These are phyloP conservation scores for Microcebus lehilahytsara DNA, from an alignment of 2,113 vertebrate species.

Conservation along the genomic window DNA sequence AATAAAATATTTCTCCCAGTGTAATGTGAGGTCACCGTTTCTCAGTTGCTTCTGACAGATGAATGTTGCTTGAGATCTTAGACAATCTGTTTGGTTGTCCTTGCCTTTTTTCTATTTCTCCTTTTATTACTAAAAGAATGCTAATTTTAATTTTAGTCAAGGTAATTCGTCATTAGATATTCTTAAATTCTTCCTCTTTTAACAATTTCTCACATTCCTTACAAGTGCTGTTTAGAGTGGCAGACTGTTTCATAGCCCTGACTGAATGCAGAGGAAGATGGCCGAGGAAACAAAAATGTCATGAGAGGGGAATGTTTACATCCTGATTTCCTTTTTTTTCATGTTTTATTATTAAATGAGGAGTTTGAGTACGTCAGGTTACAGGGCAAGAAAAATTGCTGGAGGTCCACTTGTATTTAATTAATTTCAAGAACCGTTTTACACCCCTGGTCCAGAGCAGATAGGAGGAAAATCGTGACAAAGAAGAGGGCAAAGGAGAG, in stretches of 20 bases:
- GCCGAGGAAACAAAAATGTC: not conserved
- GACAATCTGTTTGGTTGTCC: not conserved
- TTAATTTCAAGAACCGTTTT: not conserved
- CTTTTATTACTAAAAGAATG: not conserved
- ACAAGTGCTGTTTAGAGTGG: conserved; percentile 50
- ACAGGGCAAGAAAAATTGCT: not conserved
- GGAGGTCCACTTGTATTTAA: not conserved
- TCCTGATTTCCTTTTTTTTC: not conserved
- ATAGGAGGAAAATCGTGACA: not conserved
- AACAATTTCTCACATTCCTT: conserved; percentile 35
- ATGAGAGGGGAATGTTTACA: not conserved
- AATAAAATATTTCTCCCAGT: not conserved
- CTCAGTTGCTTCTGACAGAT: not conserved
- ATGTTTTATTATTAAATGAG: not conserved
- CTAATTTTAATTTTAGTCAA: conserved; percentile 20
- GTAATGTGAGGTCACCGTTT: not conserved
- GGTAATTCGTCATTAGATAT: conserved; percentile 46
- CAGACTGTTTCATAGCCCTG: conserved; percentile 29
- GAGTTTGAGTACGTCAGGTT: not conserved
- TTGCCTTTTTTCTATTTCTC: not conserved
- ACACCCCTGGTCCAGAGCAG: not conserved
- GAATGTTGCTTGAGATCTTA: not conserved
- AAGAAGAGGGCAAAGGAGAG: not conserved
- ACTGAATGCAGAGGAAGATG: not conserved
- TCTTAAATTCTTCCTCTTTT: not conserved